Base-by-base conservation (phyloP, 2,797 vertebrate genomes). In the Telmatherina bonti region DNA sequence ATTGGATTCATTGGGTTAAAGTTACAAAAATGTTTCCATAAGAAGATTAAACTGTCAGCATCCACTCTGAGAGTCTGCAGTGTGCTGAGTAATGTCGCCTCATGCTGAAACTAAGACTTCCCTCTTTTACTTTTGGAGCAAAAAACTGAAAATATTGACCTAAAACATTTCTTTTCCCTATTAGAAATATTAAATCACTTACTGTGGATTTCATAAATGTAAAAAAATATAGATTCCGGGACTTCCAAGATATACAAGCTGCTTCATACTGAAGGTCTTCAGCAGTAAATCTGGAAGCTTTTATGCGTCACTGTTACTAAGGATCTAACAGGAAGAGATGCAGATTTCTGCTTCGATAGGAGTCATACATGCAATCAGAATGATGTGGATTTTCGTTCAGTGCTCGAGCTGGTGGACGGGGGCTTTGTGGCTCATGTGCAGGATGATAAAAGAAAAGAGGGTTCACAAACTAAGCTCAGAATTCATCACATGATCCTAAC, bases 1-100 rank as follows among this genome's bases (percentile, higher is more conserved):
- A 76, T 57, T 76, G 67, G 75, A 76, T 77, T 77, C 53, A 70
- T 53, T 18, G 60, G 79, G 67, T 68, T 82, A 72, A 78, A 76
- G 83, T 83, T 85, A 83, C 80, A 82, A 60, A 70, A 70, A 76
- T 74, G 75, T 84, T 84, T 82, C 84, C 67, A 79, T 61, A 27
- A 68, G 59, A 33, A 76, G 77, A 84, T 91, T 72, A 81, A 89
- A 78, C 72, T 86, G 87, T 85, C 86, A 88, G 72, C 75, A 13
- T 84, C 45, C 9, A 33, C 56, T 72, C 74, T 31, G n/a, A 57
- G 59, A 71, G 61, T 65, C 59, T 45, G 15, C 7, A 2, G 5
- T 70, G 70, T 62, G 53, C 45, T 38, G 22, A 59, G 43, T 43
- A 31, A 60, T 13, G 33, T 43, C n/a, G n/a, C 8, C 54, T 74